Base-by-base conservation (phyloP, 1,140 invertebrate genomes). In the Chironomus striatipennis region DNA sequence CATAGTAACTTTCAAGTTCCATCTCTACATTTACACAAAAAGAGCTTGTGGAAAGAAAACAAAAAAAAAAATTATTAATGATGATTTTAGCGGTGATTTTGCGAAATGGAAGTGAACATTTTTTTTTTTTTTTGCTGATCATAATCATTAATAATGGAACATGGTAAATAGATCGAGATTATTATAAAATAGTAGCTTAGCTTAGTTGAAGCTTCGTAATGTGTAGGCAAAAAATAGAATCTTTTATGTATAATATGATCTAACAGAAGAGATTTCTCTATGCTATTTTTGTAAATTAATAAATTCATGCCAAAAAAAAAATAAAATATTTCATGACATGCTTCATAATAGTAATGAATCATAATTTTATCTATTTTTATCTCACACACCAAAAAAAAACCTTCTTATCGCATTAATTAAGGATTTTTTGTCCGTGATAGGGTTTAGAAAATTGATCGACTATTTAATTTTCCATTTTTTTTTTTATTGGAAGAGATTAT, bases 361-460 rank as follows among this genome's bases (percentile, higher is more conserved):
- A 57, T 57, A n/a, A 34, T 57, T n/a, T 57, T 57, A 57, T 57
- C 47, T 57, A 57, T 57, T 57, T 57, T 57, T 57, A 57, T 57
- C 47, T 57, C 47, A 57, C 47, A n/a, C 5, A 2, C 24, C 24
- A 5, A 34, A 57, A n/a, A n/a, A n/a, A n/a, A n/a, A n/a, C n/a
- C n/a, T n/a, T 57, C 12, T 57, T 57, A 57, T 57, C 47, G 47
- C 12, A 10, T n/a, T 57, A 57, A 57, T 57, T 57, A 57, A 57
- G 47, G 47, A n/a, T n/a, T 57, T 57, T 57, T 34, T 34, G 12
- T 12, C 47, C 47, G 15, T n/a, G 47, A 57, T 57, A 57, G 1
- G 47, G 47, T 15, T 57, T 57, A 57, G 4, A n/a, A 57, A 57
- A 57, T 57, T n/a, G 47, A 57, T 57, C 8, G 47, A n/a, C 43